phyloP scores from a whole-genome alignment of 2,797 vertebrate species.

The Psittacula derbiana region DNA sequence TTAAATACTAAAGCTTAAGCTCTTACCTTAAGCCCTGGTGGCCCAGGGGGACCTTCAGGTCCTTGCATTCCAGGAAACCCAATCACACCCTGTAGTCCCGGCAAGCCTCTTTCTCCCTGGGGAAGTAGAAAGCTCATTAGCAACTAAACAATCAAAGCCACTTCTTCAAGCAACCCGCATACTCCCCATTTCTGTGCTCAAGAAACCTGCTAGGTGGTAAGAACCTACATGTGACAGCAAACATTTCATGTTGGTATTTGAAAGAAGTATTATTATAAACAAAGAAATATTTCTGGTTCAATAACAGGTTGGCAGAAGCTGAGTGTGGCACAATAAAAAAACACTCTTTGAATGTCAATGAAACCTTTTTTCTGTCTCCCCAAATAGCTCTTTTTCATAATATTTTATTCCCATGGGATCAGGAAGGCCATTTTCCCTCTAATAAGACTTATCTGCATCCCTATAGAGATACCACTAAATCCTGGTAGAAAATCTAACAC shows the following conservation, averaged over 20 bases:
- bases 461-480: neutral
- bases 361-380: neutral
- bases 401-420: neutral
- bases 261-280: neutral
- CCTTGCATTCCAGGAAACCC: slow-evolving; percentile 97
- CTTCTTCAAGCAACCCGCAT: neutral
- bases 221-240: neutral
- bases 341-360: neutral
- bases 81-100: slow-evolving; percentile 90
- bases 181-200: neutral
- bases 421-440: neutral
- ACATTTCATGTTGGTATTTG: neutral
- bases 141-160: neutral
- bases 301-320: neutral
- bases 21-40: slow-evolving; percentile 88
- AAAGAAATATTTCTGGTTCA: neutral
- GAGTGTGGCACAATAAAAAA: neutral
- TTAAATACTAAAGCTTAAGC: neutral
- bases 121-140: slow-evolving; percentile 7
- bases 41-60: slow-evolving; percentile 88
- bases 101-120: slow-evolving; percentile 91
- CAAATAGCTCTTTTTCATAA: neutral
- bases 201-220: neutral
- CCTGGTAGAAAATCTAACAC: neutral
- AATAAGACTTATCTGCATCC: neutral